phyloP scores from a whole-genome alignment of 2,797 vertebrate genomes.

The Pelochelys cantorii region DNA sequence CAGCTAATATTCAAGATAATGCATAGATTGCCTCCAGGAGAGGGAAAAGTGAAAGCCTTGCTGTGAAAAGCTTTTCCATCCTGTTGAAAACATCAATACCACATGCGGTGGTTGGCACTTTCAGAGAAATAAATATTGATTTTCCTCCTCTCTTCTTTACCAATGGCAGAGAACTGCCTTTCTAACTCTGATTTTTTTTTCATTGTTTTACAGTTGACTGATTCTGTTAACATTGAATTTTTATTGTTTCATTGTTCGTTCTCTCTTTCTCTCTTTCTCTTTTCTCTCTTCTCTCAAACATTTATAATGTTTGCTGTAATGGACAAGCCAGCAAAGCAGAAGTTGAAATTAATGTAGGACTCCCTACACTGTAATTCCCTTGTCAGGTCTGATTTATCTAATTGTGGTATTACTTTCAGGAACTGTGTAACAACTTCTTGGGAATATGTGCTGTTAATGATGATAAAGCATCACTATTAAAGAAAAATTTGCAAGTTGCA shows the following conservation, averaged over 20 bases:
- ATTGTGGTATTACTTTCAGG: slow-evolving; percentile 48
- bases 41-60: slow-evolving; percentile 52
- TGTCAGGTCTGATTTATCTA: slow-evolving; percentile 42
- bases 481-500: neutral
- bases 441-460: slow-evolving; percentile 16
- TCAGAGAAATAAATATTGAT: slow-evolving; percentile 78
- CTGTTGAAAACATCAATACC: slow-evolving; percentile 75
- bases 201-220: slow-evolving; percentile 68
- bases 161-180: slow-evolving; percentile 55
- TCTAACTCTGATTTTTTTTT: slow-evolving; percentile 56
- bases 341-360: slow-evolving; percentile 43
- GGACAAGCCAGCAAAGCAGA: slow-evolving; percentile 18
- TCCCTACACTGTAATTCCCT: slow-evolving; percentile 9
- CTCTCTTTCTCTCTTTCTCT: neutral
- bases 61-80: slow-evolving; percentile 62
- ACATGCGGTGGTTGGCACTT: slow-evolving; percentile 32
- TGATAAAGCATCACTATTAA: slow-evolving; percentile 12
- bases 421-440: slow-evolving; percentile 29
- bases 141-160: slow-evolving; percentile 56
- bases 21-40: slow-evolving; percentile 32
- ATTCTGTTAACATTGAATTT: slow-evolving; percentile 58
- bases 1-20: slow-evolving; percentile 34
- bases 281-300: neutral
- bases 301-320: neutral
- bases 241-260: slow-evolving; percentile 53